Evolutionary conservation across 2,888 invertebrate genomes (phyloP).

Genomic region (Parthenolecanium corni): DNA sequence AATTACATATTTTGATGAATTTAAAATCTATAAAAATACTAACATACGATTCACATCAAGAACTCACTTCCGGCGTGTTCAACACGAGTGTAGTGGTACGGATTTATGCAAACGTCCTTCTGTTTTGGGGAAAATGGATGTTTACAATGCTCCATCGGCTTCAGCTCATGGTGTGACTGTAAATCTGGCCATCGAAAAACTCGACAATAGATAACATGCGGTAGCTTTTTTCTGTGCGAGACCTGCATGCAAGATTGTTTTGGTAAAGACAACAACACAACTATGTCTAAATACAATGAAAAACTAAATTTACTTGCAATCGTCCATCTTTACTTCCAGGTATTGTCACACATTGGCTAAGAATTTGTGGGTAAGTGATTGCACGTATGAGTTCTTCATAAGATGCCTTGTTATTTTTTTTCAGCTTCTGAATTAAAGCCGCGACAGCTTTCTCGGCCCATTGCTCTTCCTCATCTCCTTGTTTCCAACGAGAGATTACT

Average conservation of each 20-base stretch:
- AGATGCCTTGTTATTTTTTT: slow-evolving; percentile 89
- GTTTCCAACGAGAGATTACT: slow-evolving; percentile 92
- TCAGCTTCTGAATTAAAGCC: slow-evolving; percentile 88
- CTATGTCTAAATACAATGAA: too few species aligned
- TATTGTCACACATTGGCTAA: slow-evolving; percentile 98
- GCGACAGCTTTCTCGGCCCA: slow-evolving; percentile 99
- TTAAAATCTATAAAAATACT: too few species aligned
- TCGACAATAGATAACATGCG: slow-evolving; percentile 97
- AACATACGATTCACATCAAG: too few species aligned
- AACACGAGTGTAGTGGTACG: slow-evolving; percentile 96
- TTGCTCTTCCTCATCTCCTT: slow-evolving; percentile 95
- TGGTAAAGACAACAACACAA: too few species aligned
- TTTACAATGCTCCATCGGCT: slow-evolving; percentile 87
- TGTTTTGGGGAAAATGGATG: slow-evolving; percentile 94
- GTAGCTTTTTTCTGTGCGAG: slow-evolving; percentile 92
- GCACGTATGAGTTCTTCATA: slow-evolving; percentile 88
- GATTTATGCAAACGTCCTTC: slow-evolving; percentile 98
- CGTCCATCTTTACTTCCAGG: slow-evolving; percentile 91
- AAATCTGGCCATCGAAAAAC: slow-evolving; percentile 99
- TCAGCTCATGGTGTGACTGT: slow-evolving; percentile 95
- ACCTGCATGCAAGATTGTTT: slow-evolving; percentile 40
- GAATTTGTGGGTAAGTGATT: slow-evolving; percentile 83
- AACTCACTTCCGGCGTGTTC: slow-evolving; percentile 60
- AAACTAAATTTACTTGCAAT: slow-evolving; percentile 57
- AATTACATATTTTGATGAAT: too few species aligned